These are phyloP conservation scores for Harpalus rufipes DNA, from an alignment of 2,888 invertebrate genomes.

Conservation along the genomic window DNA sequence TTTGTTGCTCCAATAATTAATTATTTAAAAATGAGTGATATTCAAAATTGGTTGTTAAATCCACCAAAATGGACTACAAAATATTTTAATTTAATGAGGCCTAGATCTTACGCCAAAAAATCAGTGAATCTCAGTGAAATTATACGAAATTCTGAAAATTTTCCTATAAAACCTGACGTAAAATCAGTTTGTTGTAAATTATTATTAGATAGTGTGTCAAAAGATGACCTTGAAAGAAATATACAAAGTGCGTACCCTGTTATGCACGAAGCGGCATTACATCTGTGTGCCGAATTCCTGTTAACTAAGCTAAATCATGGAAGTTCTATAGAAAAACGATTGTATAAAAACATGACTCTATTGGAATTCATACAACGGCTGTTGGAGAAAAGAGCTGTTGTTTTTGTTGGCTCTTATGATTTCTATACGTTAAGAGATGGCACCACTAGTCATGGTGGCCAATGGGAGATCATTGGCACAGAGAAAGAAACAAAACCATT, in stretches of 20 bases:
- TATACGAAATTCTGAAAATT: constrained; percentile 74
- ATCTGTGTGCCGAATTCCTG: constrained; percentile 82
- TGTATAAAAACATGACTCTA: constrained; percentile 79
- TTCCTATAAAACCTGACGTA: constrained; percentile 76
- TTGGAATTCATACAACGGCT: constrained; percentile 80
- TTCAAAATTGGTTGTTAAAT: constrained; percentile 56
- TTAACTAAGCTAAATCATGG: constrained; percentile 79
- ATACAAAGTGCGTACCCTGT: constrained; percentile 83
- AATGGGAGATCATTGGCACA: constrained; percentile 82
- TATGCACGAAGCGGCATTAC: constrained; percentile 83
- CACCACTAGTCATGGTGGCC: constrained; percentile 75
- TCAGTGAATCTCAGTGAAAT: constrained; percentile 70
- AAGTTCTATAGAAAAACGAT: constrained; percentile 71
- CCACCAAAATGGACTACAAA: constrained; percentile 61
- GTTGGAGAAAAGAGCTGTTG: constrained; percentile 79
- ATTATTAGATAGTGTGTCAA: constrained; percentile 69
- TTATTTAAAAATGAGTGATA: constrained; percentile 27
- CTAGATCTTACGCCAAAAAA: not conserved
- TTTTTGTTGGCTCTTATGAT: constrained; percentile 78
- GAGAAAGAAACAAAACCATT: constrained; percentile 79
- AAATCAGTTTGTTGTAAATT: constrained; percentile 73
- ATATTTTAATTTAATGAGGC: not conserved
- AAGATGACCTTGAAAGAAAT: constrained; percentile 74
- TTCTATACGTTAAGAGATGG: constrained; percentile 79
- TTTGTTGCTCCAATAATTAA: not conserved